A percentile compares a stretch with the other conserved stretches of the same genome.
These are phyloP conservation scores for Agonopterix heracliana DNA, from an alignment of 2,888 invertebrate species.

Conservation along the genomic window DNA sequence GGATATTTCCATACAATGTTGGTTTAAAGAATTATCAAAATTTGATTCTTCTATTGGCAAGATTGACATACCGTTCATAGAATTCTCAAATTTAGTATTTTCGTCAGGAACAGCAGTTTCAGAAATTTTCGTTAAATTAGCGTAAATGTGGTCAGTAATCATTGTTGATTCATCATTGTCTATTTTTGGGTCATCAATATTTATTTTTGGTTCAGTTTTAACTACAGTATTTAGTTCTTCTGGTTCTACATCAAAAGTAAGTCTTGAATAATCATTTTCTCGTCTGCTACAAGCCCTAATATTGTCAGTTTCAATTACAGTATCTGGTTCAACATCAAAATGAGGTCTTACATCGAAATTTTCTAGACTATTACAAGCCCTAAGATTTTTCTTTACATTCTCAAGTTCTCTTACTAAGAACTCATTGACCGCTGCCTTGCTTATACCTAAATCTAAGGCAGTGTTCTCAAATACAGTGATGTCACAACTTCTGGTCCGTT, in stretches of 20 bases:
- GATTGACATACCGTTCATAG: not conserved
- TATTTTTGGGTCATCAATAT: no score
- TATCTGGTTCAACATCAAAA: not conserved
- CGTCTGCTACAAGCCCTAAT: no score
- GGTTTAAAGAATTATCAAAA: not conserved
- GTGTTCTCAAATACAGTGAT: slow-evolving; percentile 59
- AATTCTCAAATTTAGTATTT: not conserved
- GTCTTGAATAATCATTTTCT: no score
- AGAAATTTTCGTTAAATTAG: not conserved
- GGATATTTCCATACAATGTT: slow-evolving; percentile 4
- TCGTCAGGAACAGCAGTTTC: not conserved
- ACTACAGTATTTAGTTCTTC: no score
- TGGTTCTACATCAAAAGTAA: no score
- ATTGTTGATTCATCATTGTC: no score
- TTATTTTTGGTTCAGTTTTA: no score
- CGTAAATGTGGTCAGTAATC: not conserved
- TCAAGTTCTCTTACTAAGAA: slow-evolving; percentile 56
- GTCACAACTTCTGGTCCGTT: slow-evolving; percentile 56
- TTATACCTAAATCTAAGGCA: slow-evolving; percentile 57
- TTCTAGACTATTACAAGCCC: slow-evolving; percentile 7
- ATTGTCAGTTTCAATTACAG: no score
- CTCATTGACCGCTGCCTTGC: slow-evolving; percentile 51
- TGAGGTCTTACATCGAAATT: not conserved
- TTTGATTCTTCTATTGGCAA: not conserved
- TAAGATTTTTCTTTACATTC: slow-evolving; percentile 56